Conservation (phyloP, 2,888 invertebrate species). For the Acanthoscelides obtectus region DNA sequence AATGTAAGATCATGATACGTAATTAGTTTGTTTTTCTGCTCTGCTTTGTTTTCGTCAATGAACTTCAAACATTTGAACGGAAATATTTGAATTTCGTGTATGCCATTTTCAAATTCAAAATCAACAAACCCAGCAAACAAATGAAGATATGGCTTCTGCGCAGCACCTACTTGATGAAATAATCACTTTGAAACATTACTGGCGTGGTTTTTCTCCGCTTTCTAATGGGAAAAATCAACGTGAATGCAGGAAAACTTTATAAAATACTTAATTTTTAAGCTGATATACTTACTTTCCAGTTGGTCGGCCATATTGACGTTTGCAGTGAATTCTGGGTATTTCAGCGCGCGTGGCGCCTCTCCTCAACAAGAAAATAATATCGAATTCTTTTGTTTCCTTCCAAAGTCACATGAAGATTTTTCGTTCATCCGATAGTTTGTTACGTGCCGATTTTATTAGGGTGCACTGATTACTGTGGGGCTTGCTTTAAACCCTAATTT, state of each 20-base stretch:
- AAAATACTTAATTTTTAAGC: neutral
- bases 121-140: constrained; percentile 28
- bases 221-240: neutral
- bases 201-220: neutral
- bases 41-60: neutral
- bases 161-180: neutral
- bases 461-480: neutral
- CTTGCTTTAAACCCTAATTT: neutral
- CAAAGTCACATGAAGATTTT: neutral
- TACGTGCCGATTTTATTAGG: neutral
- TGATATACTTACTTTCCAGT: constrained; percentile 61
- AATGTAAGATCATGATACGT: neutral
- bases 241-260: neutral
- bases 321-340: constrained; percentile 26
- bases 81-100: constrained; percentile 43
- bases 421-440: neutral
- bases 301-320: constrained; percentile 75
- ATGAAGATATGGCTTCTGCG: constrained; percentile 10
- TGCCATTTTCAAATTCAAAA: constrained; percentile 46
- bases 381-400: neutral
- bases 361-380: neutral
- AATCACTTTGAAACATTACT: neutral
- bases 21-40: neutral
- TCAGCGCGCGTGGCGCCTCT: constrained; percentile 12
- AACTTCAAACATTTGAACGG: constrained; percentile 21